Evolutionary conservation across 2,797 vertebrate genomes (phyloP), one percentile per base, ranked within the genome.

Genomic region (Mus caroli): DNA sequence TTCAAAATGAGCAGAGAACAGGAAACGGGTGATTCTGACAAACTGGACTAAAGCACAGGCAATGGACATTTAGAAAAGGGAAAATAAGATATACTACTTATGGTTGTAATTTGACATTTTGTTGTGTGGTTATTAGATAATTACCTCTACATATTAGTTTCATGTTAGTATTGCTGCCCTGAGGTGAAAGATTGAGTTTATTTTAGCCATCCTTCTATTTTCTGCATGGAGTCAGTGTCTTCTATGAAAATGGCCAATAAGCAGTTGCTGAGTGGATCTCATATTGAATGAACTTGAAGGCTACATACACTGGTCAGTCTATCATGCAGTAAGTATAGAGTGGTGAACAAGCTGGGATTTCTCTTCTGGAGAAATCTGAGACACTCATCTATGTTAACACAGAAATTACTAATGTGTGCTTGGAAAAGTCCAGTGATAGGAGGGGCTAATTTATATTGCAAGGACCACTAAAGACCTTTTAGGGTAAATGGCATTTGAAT

Each of bases 401-500:
- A 88, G 28, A 83, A 95, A 83, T 92, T 50, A 92, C 87, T 87
- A 86, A 34, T 78, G 54, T 40, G 3, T 67, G 71, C 77, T 86
- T 56, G 46, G 52, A 76, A 88, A 50, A 20, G 75, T 31, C 50
- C 60, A 91, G 60, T 19, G 34, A 9, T 73, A 11, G 3, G 24
- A 87, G 31, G 79, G 78, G 4, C 40, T 75, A 46, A 31, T 77
- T 94, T 86, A 90, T 34, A 75, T 62, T 52, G 13, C 56, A 88
- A 67, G 67, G 78, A 58, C 75, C 67, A 86, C 43, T 83, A 92
- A 88, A 86, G 88, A 92, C 28, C 40, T 80, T 95, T 88, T 73
- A 37, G 28, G 62, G 76, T 17, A 96, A 87, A 50, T 96, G 80
- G 91, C 82, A 94, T 96, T 76, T 88, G 85, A 86, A 50, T 80